Conservation (phyloP, 2,113 vertebrate genomes). For the Sturnira hondurensis region DNA sequence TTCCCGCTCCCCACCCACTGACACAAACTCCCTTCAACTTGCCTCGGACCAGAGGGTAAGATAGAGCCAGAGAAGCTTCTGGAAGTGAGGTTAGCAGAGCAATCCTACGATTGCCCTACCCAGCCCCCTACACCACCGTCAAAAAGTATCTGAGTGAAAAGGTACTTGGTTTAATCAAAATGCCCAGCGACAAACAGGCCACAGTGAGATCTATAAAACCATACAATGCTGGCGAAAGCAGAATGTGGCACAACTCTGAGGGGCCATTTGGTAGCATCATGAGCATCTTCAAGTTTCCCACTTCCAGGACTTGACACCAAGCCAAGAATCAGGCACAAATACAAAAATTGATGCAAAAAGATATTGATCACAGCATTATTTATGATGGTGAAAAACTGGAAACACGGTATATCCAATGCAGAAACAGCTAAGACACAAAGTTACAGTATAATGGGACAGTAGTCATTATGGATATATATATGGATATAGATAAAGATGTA, state of each 20-base stretch:
- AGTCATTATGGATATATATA: background rate
- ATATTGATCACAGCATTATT: background rate
- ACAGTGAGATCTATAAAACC: background rate
- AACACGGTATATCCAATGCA: background rate
- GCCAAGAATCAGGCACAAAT: background rate
- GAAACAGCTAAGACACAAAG: background rate
- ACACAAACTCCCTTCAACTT: background rate
- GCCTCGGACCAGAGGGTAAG: background rate
- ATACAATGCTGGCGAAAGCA: background rate
- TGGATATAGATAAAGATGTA: no score
- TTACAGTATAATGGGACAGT: background rate
- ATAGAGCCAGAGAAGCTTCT: background rate
- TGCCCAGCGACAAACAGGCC: background rate
- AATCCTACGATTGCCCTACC: background rate
- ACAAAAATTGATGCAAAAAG: background rate
- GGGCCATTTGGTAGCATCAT: background rate
- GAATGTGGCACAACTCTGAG: background rate
- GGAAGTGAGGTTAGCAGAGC: background rate
- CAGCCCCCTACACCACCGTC: background rate
- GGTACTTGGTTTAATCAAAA: background rate
- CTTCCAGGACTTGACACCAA: background rate
- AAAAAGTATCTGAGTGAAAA: background rate
- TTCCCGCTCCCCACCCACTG: background rate
- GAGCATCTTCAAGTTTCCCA: background rate
- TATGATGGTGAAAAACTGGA: background rate